Evolutionary conservation across 2,888 invertebrate genomes (phyloP).

Genomic region (Spisula subtruncata): DNA sequence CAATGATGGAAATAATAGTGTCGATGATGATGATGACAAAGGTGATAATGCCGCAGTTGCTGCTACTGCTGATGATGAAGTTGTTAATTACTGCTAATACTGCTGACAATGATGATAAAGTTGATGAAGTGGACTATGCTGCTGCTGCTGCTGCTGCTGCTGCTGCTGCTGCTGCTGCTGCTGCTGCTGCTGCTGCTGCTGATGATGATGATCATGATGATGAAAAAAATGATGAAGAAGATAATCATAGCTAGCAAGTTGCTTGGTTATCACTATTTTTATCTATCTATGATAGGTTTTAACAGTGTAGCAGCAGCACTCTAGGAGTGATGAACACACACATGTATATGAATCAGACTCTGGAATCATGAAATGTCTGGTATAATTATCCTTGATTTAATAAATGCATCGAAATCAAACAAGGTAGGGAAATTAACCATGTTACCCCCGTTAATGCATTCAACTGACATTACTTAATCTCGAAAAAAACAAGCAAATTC

Average conservation of each 20-base stretch:
- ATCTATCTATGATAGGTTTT: neutral
- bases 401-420: conserved; percentile 22
- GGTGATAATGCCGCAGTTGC: no score
- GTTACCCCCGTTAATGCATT: conserved; percentile 2
- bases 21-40: neutral
- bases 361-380: conserved; percentile 7
- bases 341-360: neutral
- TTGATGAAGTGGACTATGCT: no score
- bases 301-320: no score
- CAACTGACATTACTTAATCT: neutral
- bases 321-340: neutral
- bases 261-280: neutral
- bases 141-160: neutral
- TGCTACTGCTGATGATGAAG: no score
- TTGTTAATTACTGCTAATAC: no score
- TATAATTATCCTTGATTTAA: conserved; percentile 10
- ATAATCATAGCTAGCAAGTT: neutral
- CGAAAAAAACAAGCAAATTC: conserved; percentile 17
- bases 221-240: neutral
- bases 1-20: neutral
- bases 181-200: neutral
- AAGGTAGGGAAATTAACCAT: conserved; percentile 27
- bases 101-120: no score
- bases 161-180: neutral
- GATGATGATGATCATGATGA: neutral